Percentiles rank a stretch among this genome's conserved stretches.
phyloP scores from a whole-genome alignment of 2,797 vertebrate genomes.

The Darevskia nairensis region DNA sequence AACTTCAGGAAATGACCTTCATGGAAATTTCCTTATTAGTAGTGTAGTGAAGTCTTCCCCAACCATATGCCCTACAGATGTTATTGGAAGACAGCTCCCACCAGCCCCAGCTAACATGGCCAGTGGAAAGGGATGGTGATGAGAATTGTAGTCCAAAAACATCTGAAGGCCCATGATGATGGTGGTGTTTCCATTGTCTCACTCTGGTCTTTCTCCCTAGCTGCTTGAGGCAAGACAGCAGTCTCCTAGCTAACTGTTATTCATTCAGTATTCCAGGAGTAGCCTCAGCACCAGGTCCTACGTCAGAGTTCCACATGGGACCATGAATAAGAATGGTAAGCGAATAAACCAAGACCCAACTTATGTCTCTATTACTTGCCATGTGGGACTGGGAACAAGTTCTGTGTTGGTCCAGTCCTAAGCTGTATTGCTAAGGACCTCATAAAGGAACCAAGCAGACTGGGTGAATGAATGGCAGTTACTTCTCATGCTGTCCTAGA shows the following conservation, averaged over 20 bases:
- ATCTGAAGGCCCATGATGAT: no score
- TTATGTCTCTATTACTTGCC: background rate
- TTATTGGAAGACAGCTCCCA: no score
- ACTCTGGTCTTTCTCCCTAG: background rate
- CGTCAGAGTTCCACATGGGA: background rate
- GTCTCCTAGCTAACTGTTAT: background rate
- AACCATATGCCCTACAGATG: no score
- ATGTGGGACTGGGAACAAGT: background rate
- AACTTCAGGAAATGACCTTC: constrained; percentile 3
- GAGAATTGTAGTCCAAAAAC: no score
- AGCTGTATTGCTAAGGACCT: no score
- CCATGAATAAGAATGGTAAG: background rate
- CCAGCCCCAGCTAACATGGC: no score
- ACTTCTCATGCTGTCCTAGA: no score
- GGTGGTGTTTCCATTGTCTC: background rate
- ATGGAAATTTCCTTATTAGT: background rate
- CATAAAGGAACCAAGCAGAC: background rate
- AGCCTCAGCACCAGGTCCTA: background rate
- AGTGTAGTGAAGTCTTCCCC: no score
- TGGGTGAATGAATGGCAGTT: no score
- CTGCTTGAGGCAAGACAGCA: background rate
- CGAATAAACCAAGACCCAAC: background rate
- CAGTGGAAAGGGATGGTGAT: no score
- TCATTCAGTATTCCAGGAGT: background rate
- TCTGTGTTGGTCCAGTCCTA: background rate